Evolutionary conservation across 1,140 invertebrate species (phyloP), one percentile per base, ranked within the genome.

Genomic region (Melanaphis sacchari): DNA sequence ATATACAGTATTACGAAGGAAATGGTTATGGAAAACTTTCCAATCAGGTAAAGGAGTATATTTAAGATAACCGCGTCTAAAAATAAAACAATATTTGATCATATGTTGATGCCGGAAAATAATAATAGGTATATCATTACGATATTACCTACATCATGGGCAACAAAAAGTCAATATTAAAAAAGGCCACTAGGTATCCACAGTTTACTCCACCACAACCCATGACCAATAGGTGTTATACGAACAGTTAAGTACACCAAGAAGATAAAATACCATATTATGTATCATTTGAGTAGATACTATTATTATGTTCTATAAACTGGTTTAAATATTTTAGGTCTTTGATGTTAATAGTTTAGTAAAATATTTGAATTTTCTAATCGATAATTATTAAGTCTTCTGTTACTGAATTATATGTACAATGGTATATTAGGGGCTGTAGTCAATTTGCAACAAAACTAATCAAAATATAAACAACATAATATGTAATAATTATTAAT

Each of bases 21-120:
- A 94, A 96, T 96, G 24, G 97, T 97, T 92, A 97, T 97, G 43
- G 96, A 96, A 94, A 97, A 96, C 95, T 98, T 98, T n/a, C 97
- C 97, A 24, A 96, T 94, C 91, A 98, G 95, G 94, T 97, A 97
- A 5, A 97, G 40, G 5, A 82, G 21, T 91, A 94, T 81, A 21
- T 90, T 90, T 22, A 94, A 24, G 7, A 91, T 38, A n/a, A 52
- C 89, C 41, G 93, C 54, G 38, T 94, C 94, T 94, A 90, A 7
- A 94, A 93, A 76, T 4, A 38, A 18, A 8, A 90, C 11, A 40
- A 87, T 3, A n/a, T 8, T 46, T 88, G 11, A 15, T n/a, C 15
- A 84, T 1, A 82, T 21, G 5, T n/a, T n/a, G n/a, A n/a, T n/a
- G 3, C 31, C 22, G 0, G 82, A 0, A 22, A 26, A 38, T 24